Evolutionary conservation across 2,888 invertebrate species (phyloP), one percentile per base, ranked within the genome.

Genomic region (Daptonema setosum): DNA sequence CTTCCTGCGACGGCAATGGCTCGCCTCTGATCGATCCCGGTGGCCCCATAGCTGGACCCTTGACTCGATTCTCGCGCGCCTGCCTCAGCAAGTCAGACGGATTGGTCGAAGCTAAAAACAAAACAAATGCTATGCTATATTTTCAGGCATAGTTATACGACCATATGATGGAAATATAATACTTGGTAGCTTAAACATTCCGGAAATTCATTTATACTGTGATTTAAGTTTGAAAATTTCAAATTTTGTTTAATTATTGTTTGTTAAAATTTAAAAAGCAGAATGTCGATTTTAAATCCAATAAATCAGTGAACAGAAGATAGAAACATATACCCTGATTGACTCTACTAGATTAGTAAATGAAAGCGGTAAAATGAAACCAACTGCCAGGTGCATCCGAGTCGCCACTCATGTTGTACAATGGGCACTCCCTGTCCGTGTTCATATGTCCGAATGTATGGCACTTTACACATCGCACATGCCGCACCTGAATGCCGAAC

Each of bases 361-460:
- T n/a, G n/a, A n/a, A n/a, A n/a, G n/a, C n/a, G n/a, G n/a, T n/a
- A 56, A 54, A 54, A 26, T 5, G 29, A 28, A 8, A 61, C 68
- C 60, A 52, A 68, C 68, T 66, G 61, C 69, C 69, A 51, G 64
- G 61, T 57, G 67, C 64, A 14, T 69, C 69, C 35, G 64, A 63
- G 59, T 67, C 68, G 43, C 69, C 69, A 52, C 66, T 67, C 62
- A 66, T 68, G 81, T 75, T 76, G 64, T 75, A 97, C 77, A 97
- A 80, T 3, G 90, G 85, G 73, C 97, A 99, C 74, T 97, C 93
- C 66, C 87, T 85, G 71, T 91, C 91, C 58, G 78, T 93, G 72
- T 91, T 91, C 56, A 93, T 85, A 70, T 99, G 97, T 11, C 97
- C 97, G 95, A 95, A 99, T 71, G 91, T 91, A 71, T 93, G 88